A percentile compares a stretch with the other conserved stretches of the same genome.
phyloP scores from a whole-genome alignment of 1,140 invertebrate genomes.

The Drosophila bocqueti region DNA sequence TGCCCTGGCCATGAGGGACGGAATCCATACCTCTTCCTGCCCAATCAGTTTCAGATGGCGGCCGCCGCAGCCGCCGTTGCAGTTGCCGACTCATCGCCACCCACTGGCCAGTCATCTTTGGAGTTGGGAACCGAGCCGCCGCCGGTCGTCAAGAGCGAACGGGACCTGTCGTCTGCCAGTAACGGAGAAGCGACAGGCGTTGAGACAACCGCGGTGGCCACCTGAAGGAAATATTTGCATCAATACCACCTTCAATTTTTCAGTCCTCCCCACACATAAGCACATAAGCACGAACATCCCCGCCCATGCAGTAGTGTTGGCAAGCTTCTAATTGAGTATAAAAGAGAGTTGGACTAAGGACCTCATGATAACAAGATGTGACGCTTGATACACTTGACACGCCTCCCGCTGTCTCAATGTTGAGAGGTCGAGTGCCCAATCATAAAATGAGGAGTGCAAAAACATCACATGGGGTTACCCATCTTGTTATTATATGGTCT shows the following conservation, averaged over 20 bases:
- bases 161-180: constrained; percentile 39
- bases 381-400: neutral
- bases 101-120: constrained; percentile 36
- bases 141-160: constrained; percentile 50
- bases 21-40: constrained; percentile 79
- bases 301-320: constrained; percentile 22
- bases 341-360: neutral
- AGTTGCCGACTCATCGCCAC: constrained; percentile 60
- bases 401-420: no score
- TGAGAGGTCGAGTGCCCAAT: no score
- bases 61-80: constrained; percentile 74
- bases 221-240: constrained; percentile 24
- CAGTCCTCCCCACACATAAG: constrained; percentile 21
- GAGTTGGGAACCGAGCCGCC: constrained; percentile 56
- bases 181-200: constrained; percentile 47
- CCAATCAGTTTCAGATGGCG: constrained; percentile 83
- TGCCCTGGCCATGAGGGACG: constrained; percentile 21
- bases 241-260: constrained; percentile 34
- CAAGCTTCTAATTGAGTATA: neutral
- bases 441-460: neutral
- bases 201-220: constrained; percentile 37
- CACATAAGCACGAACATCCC: constrained; percentile 23
- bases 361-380: neutral
- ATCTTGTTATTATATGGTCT: neutral
- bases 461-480: neutral